These are phyloP conservation scores for Athalia cordata DNA, from an alignment of 2,888 invertebrate genomes.

Conservation along the genomic window DNA sequence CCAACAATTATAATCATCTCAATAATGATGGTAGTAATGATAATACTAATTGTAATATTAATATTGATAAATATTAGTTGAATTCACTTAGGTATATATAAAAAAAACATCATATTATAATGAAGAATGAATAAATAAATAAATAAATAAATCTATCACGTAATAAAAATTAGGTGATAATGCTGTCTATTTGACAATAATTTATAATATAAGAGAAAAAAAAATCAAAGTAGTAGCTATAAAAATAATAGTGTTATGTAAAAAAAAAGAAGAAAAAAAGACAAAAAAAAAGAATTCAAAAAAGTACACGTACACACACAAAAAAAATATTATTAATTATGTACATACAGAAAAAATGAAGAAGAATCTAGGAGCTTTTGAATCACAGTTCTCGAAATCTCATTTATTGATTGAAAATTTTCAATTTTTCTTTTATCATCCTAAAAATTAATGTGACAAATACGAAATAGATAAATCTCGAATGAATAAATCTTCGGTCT, in stretches of 20 bases:
- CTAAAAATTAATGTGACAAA: too few species aligned
- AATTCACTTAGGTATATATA: slow-evolving; percentile 45
- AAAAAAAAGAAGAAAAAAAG: neutral
- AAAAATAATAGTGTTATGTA: slow-evolving; percentile 39
- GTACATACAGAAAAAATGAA: too few species aligned
- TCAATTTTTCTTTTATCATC: too few species aligned
- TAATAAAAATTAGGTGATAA: slow-evolving; percentile 59
- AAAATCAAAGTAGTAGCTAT: slow-evolving; percentile 31
- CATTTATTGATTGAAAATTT: too few species aligned
- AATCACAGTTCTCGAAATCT: too few species aligned
- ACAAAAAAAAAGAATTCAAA: slow-evolving; percentile 27
- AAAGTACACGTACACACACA: slow-evolving; percentile 4
- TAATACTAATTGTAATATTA: slow-evolving; percentile 11
- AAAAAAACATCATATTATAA: slow-evolving; percentile 31
- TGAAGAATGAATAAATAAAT: slow-evolving; percentile 32
- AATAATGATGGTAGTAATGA: slow-evolving; percentile 44
- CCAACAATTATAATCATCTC: slow-evolving; percentile 45
- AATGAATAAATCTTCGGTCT: too few species aligned
- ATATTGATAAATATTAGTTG: slow-evolving; percentile 19
- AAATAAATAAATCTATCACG: slow-evolving; percentile 9
- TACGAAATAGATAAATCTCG: too few species aligned
- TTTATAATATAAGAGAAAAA: slow-evolving; percentile 48
- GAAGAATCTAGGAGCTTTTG: too few species aligned
- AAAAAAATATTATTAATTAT: too few species aligned
- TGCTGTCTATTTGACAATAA: slow-evolving; percentile 73